These are phyloP conservation scores for Falco punctatus DNA, from an alignment of 2,113 vertebrate genomes.

Conservation along the genomic window DNA sequence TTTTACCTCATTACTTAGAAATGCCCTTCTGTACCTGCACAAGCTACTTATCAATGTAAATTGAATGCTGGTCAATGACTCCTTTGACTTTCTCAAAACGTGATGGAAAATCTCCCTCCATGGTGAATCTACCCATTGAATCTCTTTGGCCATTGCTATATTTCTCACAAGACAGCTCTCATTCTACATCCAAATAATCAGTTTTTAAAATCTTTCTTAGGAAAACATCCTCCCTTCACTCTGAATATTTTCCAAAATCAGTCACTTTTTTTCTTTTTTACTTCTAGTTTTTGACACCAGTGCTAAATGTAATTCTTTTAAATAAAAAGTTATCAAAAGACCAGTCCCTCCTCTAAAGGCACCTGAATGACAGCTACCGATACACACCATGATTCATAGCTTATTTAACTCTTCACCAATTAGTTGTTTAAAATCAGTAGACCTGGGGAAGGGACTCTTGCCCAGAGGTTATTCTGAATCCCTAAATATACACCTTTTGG, in stretches of 20 bases:
- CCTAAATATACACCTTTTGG: neutral
- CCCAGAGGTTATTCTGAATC: neutral
- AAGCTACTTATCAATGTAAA: conserved; percentile 32
- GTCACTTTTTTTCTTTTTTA: neutral
- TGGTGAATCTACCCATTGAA: neutral
- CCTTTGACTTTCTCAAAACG: neutral
- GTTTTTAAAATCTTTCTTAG: neutral
- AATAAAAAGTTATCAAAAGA: neutral
- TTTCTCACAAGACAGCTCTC: neutral
- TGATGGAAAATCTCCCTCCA: neutral
- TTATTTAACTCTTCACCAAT: neutral
- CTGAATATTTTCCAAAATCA: neutral
- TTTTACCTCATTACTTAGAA: conserved; percentile 6
- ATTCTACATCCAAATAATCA: neutral
- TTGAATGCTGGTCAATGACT: neutral
- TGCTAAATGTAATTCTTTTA: neutral
- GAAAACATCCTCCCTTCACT: neutral
- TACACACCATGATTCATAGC: neutral
- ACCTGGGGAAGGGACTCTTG: neutral
- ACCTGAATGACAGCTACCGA: neutral
- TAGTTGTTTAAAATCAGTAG: neutral
- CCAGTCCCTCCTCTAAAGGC: neutral
- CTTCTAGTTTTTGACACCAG: neutral
- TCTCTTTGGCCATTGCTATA: neutral
- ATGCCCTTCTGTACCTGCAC: conserved; percentile 5